These are phyloP conservation scores for Apodemia arnacis DNA, from an alignment of 2,888 invertebrate genomes.

Conservation along the genomic window DNA sequence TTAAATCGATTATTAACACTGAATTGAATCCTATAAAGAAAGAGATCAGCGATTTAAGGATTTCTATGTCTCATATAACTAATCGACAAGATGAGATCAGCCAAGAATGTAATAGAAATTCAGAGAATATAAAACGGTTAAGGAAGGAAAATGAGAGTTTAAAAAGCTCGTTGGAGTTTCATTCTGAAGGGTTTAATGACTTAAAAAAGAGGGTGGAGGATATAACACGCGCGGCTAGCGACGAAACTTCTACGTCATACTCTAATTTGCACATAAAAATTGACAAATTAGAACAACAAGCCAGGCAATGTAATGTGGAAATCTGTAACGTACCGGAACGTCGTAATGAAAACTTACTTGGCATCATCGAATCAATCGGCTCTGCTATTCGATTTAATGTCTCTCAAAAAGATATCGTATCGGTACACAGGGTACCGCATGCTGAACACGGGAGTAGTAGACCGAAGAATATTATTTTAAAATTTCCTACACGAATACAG, in stretches of 20 bases:
- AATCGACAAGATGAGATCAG: background rate
- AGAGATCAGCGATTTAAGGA: background rate
- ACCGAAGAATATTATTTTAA: slow-evolving; percentile 44
- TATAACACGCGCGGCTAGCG: background rate
- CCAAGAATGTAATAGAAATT: background rate
- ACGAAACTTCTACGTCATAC: background rate
- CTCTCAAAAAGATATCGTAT: slow-evolving; percentile 11
- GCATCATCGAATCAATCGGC: background rate
- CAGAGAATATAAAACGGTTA: background rate
- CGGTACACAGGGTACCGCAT: slow-evolving; percentile 41
- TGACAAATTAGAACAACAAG: slow-evolving; percentile 31
- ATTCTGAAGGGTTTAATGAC: background rate
- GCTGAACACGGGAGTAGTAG: slow-evolving; percentile 4
- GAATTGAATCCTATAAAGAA: background rate
- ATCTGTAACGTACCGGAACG: slow-evolving; percentile 32
- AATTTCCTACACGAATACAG: slow-evolving; percentile 26
- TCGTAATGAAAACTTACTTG: slow-evolving; percentile 30
- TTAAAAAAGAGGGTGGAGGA: background rate
- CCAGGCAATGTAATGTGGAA: slow-evolving; percentile 42
- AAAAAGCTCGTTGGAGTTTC: background rate
- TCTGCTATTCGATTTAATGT: background rate
- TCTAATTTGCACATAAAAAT: slow-evolving; percentile 11
- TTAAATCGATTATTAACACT: background rate
- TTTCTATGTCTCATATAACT: background rate
- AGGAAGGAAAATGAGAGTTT: background rate